Percentiles rank a stretch among this genome's conserved stretches.
These are phyloP conservation scores for Pseudopipra pipra DNA, from an alignment of 2,113 vertebrate species.

Conservation along the genomic window DNA sequence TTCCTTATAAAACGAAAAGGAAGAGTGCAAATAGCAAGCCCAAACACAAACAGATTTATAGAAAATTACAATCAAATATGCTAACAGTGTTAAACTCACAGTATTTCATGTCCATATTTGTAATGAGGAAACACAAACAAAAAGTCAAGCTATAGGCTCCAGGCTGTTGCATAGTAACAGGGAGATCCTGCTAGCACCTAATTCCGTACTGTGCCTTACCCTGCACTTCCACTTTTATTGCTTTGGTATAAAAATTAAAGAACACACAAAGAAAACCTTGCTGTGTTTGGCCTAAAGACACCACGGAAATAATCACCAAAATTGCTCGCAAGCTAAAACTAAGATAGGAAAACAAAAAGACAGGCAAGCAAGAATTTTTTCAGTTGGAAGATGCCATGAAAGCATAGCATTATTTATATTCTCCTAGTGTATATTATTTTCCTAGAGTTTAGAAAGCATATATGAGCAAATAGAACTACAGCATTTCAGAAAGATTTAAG, in stretches of 20 bases:
- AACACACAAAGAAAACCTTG: not conserved
- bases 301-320: not conserved
- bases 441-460: not conserved
- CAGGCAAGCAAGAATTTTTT: not conserved
- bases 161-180: not conserved
- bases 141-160: not conserved
- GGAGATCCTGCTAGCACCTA: not conserved
- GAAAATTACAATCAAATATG: not conserved
- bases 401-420: not conserved
- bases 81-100: not conserved
- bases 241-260: not conserved
- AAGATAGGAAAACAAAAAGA: not conserved
- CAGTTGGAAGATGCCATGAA: not conserved
- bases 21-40: not conserved
- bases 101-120: not conserved
- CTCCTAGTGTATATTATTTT: not conserved
- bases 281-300: not conserved
- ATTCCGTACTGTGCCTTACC: not conserved
- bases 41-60: not conserved
- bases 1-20: not conserved
- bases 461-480: not conserved
- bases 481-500: not conserved
- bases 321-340: not conserved
- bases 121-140: not conserved
- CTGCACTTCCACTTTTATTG: not conserved